Evolutionary conservation across 2,797 vertebrate species (phyloP).

Genomic region (Dendrocincla tyrannina): DNA sequence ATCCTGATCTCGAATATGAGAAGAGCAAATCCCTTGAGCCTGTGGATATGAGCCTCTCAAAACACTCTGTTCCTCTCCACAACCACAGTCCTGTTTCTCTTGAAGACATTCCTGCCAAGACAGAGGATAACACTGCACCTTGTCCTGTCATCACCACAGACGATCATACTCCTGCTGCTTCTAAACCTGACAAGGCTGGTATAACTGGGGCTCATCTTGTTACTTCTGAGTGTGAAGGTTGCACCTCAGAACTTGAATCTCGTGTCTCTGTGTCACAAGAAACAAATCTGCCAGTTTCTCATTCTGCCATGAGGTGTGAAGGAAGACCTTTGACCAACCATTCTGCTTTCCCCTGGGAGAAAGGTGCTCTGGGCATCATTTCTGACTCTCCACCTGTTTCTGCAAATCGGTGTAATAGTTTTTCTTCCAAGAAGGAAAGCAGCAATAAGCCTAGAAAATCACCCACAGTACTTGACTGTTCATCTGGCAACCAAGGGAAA

Average conservation of each 20-base stretch:
- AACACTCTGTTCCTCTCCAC: neutral
- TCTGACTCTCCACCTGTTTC: neutral
- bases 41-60: neutral
- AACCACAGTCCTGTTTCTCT: neutral
- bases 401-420: neutral
- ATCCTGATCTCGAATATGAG: neutral
- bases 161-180: neutral
- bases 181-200: neutral
- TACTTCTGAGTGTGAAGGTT: neutral
- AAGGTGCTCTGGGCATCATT: neutral
- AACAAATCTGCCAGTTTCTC: neutral
- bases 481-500: neutral
- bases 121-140: neutral
- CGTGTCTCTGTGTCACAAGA: neutral
- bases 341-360: neutral
- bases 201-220: neutral
- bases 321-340: neutral
- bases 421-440: constrained; percentile 9
- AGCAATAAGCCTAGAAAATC: neutral
- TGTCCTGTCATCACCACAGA: neutral
- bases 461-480: neutral
- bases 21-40: neutral
- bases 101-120: neutral
- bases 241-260: neutral
- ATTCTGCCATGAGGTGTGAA: neutral